These are phyloP conservation scores for Papilio gigon DNA, from an alignment of 2,888 invertebrate species.

Conservation along the genomic window DNA sequence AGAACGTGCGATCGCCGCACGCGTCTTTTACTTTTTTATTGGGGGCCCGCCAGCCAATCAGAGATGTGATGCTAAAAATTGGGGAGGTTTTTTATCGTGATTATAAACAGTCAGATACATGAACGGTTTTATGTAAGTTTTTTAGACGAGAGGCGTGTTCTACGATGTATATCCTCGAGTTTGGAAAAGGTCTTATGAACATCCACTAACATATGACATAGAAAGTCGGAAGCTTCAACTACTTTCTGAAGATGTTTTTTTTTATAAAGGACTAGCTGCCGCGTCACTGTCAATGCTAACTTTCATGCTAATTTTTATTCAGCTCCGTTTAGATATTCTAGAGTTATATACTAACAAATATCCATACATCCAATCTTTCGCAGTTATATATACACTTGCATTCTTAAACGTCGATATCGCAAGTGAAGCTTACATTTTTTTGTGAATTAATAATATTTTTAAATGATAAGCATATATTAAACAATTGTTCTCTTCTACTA, in stretches of 20 bases:
- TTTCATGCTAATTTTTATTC: no score
- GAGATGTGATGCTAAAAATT: conserved; percentile 63
- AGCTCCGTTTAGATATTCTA: no score
- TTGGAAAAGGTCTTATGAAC: conserved; percentile 12
- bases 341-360: no score
- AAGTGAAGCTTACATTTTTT: not conserved
- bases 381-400: no score
- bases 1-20: conserved; percentile 69
- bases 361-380: no score
- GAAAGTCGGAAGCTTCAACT: no score
- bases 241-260: no score
- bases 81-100: conserved; percentile 72
- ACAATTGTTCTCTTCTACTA: not conserved
- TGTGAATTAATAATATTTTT: not conserved
- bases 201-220: no score
- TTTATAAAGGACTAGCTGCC: no score
- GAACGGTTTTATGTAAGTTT: conserved; percentile 46
- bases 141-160: conserved; percentile 61
- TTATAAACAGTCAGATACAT: conserved; percentile 37
- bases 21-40: conserved; percentile 79
- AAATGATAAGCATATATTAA: not conserved
- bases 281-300: no score
- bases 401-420: not conserved
- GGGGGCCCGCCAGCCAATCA: conserved; percentile 70
- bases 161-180: conserved; percentile 13